Evolutionary conservation across 2,888 invertebrate genomes (phyloP).

Genomic region (Zhuqinia jingwanae): DNA sequence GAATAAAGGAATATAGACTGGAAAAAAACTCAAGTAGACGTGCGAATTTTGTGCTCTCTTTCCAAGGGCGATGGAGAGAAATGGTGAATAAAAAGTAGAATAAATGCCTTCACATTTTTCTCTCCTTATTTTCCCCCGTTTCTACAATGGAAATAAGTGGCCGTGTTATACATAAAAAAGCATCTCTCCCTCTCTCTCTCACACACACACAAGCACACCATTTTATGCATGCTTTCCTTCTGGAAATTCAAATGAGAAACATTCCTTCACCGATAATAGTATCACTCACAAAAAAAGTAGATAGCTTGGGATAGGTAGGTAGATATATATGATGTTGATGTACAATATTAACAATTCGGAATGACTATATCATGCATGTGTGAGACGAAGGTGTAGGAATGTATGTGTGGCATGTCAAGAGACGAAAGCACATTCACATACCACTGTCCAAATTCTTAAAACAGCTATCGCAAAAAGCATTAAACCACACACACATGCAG

Average conservation of each 20-base stretch:
- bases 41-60: background rate
- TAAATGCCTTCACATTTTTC: background rate
- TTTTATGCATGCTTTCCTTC: constrained; percentile 38
- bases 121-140: background rate
- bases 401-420: background rate
- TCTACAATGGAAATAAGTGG: background rate
- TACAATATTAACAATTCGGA: too few species aligned
- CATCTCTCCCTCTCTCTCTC: too few species aligned
- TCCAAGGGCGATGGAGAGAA: background rate
- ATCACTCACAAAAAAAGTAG: background rate
- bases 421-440: background rate
- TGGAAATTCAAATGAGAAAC: constrained; percentile 23
- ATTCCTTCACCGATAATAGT: background rate
- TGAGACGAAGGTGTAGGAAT: too few species aligned
- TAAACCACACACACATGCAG: background rate
- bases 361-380: too few species aligned
- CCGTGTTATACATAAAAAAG: too few species aligned
- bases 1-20: too few species aligned
- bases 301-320: too few species aligned
- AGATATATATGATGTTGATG: too few species aligned
- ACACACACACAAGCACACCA: constrained; percentile 1
- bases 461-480: too few species aligned
- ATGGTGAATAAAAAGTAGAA: background rate
- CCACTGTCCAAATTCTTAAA: too few species aligned
- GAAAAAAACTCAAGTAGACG: background rate